Conservation (phyloP, 2,113 vertebrate genomes). For the Nycticebus coucang region DNA sequence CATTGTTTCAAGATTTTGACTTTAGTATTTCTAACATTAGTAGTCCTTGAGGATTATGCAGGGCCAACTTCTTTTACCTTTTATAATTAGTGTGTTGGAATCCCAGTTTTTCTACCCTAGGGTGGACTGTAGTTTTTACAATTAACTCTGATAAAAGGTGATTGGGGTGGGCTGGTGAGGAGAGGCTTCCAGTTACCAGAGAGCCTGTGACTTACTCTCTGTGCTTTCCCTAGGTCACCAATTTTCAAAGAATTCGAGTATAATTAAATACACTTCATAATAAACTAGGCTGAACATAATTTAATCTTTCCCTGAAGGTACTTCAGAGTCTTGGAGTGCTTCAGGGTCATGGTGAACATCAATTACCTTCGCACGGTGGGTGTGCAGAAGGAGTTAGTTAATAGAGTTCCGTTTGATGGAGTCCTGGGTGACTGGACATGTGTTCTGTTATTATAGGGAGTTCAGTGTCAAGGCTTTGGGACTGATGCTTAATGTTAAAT, state of each 20-base stretch:
- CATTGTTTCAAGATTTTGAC: background rate
- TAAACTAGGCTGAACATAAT: constrained; percentile 73
- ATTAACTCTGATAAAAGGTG: background rate
- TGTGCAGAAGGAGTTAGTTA: constrained; percentile 26
- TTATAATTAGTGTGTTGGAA: background rate
- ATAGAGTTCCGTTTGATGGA: constrained; percentile 18
- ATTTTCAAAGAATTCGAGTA: constrained; percentile 57
- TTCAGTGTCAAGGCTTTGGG: background rate
- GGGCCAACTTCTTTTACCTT: background rate
- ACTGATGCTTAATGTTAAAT: background rate
- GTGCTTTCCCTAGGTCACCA: constrained; percentile 42
- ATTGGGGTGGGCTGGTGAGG: background rate
- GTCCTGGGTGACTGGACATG: constrained; percentile 7
- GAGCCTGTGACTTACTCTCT: constrained; percentile 34
- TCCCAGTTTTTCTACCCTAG: background rate
- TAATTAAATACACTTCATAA: constrained; percentile 72
- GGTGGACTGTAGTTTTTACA: background rate
- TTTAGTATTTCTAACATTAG: background rate
- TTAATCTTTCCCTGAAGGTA: constrained; percentile 72
- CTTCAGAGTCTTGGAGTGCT: constrained; percentile 53
- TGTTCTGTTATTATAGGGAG: background rate
- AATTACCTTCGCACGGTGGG: constrained; percentile 49
- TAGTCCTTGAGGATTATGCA: background rate
- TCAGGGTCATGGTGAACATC: constrained; percentile 50
- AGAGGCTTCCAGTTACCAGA: background rate